Percentiles rank a stretch among this genome's conserved stretches.
These are phyloP conservation scores for Raja brachyura DNA, from an alignment of 2,113 vertebrate species.

Conservation along the genomic window DNA sequence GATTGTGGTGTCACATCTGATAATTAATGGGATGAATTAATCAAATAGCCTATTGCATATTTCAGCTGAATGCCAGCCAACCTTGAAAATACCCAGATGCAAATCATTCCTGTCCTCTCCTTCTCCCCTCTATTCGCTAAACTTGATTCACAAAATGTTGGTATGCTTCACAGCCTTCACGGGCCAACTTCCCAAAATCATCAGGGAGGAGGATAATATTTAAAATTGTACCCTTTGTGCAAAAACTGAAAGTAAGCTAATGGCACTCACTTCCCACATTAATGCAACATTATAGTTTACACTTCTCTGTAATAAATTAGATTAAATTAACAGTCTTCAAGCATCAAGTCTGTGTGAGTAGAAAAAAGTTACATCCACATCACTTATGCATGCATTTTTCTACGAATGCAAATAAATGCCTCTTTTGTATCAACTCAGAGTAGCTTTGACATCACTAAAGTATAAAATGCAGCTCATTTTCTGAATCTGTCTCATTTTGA, in stretches of 20 bases:
- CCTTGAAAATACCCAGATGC: background rate
- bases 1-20: background rate
- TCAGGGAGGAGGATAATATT: background rate
- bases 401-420: background rate
- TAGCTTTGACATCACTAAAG: too few relatives aligned
- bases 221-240: background rate
- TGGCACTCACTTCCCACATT: background rate
- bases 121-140: background rate
- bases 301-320: background rate
- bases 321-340: background rate
- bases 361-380: too few relatives aligned
- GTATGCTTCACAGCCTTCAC: background rate
- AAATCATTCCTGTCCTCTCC: background rate
- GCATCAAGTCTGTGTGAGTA: background rate
- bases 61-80: background rate
- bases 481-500: background rate
- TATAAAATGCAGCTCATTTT: background rate
- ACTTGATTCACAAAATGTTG: background rate
- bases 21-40: background rate
- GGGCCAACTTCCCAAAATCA: background rate
- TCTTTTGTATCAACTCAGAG: background rate
- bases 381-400: background rate
- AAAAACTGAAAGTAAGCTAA: background rate
- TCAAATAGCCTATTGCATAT: background rate
- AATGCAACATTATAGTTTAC: background rate